phyloP scores from a whole-genome alignment of 2,888 invertebrate species.

The Acronicta psi region DNA sequence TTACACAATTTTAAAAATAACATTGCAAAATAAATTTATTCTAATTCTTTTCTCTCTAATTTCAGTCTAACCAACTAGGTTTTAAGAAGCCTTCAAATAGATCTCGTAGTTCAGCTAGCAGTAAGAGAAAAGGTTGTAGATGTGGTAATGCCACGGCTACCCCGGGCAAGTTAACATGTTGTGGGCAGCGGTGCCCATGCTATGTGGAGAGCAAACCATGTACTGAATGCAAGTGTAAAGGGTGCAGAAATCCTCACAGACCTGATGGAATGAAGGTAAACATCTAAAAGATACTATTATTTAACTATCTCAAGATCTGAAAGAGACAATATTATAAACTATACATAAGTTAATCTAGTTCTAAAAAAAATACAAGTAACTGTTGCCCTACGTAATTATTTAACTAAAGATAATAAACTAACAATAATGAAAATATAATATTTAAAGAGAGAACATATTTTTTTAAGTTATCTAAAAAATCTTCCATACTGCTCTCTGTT shows the following conservation, averaged over 20 bases:
- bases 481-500: too few species aligned
- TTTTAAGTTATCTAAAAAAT: too few species aligned
- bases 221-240: slow-evolving; percentile 96
- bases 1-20: not conserved
- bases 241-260: slow-evolving; percentile 97
- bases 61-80: slow-evolving; percentile 79
- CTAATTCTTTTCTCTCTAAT: slow-evolving; percentile 52
- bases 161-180: slow-evolving; percentile 97
- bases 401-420: too few species aligned
- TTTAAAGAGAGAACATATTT: too few species aligned
- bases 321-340: too few species aligned
- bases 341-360: too few species aligned
- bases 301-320: too few species aligned
- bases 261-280: slow-evolving; percentile 94
- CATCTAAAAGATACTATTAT: too few species aligned
- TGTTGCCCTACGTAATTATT: too few species aligned
- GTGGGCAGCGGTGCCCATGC: slow-evolving; percentile 97
- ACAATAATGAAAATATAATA: too few species aligned
- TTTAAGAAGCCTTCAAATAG: slow-evolving; percentile 86
- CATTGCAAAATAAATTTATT: not conserved
- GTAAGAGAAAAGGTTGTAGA: slow-evolving; percentile 93
- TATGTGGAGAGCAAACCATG: slow-evolving; percentile 97
- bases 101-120: slow-evolving; percentile 79
- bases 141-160: slow-evolving; percentile 97
- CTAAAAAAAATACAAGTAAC: too few species aligned